Evolutionary conservation across 2,797 vertebrate species (phyloP).

Genomic region (Perodicticus potto): DNA sequence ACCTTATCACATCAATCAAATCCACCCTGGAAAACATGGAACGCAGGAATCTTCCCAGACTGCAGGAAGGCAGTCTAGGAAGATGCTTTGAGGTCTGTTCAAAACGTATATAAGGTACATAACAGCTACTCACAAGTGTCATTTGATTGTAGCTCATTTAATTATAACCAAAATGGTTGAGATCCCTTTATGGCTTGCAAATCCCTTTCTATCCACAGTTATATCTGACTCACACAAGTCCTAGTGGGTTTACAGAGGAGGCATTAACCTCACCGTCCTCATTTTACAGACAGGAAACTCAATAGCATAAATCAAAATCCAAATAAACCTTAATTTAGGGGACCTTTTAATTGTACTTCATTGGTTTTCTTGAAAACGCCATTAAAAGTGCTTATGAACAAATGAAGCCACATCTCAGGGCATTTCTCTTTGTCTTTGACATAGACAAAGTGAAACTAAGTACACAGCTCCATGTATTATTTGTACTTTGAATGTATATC

Average conservation of each 20-base stretch:
- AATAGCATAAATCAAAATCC: neutral
- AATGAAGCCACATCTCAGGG: neutral
- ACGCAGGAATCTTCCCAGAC: too few relatives aligned
- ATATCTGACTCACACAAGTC: neutral
- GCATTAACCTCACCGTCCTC: neutral
- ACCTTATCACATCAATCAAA: neutral
- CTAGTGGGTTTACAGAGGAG: neutral
- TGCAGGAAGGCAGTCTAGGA: neutral
- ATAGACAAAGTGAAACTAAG: neutral
- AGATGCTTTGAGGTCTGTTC: neutral
- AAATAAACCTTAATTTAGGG: neutral
- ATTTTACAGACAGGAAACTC: neutral
- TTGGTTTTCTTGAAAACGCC: neutral
- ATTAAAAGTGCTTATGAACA: neutral
- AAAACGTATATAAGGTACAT: neutral
- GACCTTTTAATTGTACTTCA: neutral
- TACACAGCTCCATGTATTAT: rapidly evolving
- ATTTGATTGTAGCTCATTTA: neutral
- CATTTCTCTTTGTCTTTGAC: neutral
- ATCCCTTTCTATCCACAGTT: neutral
- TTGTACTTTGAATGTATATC: neutral
- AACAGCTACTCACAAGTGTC: neutral
- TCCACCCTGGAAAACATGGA: neutral
- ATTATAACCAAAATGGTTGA: too few relatives aligned
- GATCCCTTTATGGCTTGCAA: neutral